Conservation (phyloP, 2,888 invertebrate species). For the Epinotia nisella region DNA sequence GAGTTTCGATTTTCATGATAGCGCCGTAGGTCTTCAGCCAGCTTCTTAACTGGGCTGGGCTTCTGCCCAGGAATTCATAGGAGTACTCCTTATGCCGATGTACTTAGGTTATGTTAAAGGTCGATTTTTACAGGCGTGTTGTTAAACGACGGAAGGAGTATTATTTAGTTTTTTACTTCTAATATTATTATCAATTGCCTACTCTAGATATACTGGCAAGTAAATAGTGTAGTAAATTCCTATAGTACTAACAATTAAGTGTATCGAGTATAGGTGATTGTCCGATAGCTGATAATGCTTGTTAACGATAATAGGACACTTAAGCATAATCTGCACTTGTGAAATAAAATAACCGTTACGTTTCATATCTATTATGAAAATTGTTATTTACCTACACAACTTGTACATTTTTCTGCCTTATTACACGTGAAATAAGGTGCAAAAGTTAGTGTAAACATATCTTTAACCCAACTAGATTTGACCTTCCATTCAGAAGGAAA, state of each 20-base stretch:
- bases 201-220: neutral
- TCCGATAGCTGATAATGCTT: slow-evolving; percentile 26
- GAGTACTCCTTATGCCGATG: neutral
- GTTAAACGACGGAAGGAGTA: no score
- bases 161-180: neutral
- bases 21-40: neutral
- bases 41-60: no score
- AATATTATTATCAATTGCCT: neutral
- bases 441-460: no score
- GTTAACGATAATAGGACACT: slow-evolving; percentile 26
- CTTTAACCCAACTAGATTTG: no score
- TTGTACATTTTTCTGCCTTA: no score
- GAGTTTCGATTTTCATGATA: no score
- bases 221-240: slow-evolving; percentile 8
- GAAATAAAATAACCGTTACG: slow-evolving; percentile 26
- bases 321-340: slow-evolving; percentile 29
- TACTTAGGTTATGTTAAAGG: no score
- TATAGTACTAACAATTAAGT: slow-evolving; percentile 5
- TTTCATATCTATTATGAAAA: neutral
- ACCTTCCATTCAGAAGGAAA: no score
- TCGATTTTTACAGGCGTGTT: no score
- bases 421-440: no score
- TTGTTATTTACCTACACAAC: neutral
- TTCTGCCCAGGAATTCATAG: neutral
- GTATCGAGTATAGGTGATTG: slow-evolving; percentile 21